A percentile compares a stretch with the other conserved stretches of the same genome.
phyloP scores from a whole-genome alignment of 2,113 vertebrate genomes.

The Anhinga anhinga region DNA sequence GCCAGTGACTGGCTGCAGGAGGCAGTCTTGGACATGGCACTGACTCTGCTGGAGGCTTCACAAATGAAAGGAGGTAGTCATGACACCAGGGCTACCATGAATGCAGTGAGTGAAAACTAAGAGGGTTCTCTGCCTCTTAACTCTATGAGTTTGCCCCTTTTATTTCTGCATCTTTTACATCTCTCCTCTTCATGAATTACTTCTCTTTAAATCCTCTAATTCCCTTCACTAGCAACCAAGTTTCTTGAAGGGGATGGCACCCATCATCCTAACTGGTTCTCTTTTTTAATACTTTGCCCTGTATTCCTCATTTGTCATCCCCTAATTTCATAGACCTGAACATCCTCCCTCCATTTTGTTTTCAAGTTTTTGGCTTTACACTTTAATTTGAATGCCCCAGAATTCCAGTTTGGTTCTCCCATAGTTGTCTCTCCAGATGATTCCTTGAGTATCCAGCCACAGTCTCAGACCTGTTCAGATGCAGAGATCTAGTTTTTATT shows the following conservation, averaged over 20 bases:
- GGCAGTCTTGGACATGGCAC: not conserved
- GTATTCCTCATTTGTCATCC: not conserved
- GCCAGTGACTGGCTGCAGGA: not conserved
- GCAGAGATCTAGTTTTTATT: not conserved
- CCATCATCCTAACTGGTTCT: not conserved
- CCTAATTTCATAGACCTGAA: not conserved
- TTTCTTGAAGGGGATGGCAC: not conserved
- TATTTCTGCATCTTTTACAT: not conserved
- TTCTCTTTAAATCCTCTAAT: not conserved
- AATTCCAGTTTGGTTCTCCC: not conserved
- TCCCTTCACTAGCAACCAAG: not conserved
- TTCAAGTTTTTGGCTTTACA: not conserved
- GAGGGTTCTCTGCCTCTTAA: not conserved
- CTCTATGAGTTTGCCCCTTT: not conserved
- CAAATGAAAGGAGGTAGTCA: not conserved
- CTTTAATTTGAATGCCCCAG: not conserved
- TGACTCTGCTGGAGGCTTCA: not conserved
- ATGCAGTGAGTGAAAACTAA: no score
- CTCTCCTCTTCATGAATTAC: not conserved
- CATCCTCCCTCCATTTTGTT: not conserved
- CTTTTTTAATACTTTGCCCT: not conserved
- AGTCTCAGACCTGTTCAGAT: not conserved
- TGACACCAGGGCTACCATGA: no score
- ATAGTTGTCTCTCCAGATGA: not conserved
- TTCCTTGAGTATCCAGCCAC: not conserved